Evolutionary conservation across 2,113 vertebrate species (phyloP).

Genomic region (Alaudala cheleensis): DNA sequence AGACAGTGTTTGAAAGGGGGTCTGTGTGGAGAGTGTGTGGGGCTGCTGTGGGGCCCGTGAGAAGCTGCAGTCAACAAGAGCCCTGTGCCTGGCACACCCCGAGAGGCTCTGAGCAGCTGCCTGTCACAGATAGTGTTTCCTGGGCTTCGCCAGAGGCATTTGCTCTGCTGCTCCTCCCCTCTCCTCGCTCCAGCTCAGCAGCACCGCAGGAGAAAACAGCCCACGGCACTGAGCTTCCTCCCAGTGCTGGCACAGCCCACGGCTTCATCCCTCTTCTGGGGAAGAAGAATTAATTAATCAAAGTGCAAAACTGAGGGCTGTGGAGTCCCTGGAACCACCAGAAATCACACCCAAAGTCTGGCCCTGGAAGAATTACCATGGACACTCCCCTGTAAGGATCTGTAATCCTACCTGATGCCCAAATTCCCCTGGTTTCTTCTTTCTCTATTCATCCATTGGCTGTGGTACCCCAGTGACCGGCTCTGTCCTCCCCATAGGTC

Average conservation of each 20-base stretch:
- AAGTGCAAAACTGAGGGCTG: neutral
- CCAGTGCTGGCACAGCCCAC: neutral
- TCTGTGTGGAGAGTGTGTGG: rapidly evolving
- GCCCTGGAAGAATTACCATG: no score
- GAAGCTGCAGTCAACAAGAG: neutral
- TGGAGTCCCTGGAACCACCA: no score
- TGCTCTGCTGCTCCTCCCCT: neutral
- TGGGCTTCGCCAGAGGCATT: neutral
- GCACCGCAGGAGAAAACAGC: rapidly evolving
- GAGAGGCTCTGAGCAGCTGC: neutral
- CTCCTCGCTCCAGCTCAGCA: rapidly evolving
- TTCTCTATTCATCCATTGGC: no score
- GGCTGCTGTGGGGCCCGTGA: neutral
- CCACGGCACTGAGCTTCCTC: neutral
- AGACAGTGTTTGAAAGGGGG: neutral
- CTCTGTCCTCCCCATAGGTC: no score
- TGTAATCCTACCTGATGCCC: no score
- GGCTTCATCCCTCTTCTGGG: rapidly evolving
- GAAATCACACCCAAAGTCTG: no score
- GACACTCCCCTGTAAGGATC: no score
- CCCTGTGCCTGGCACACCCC: neutral
- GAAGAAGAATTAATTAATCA: neutral
- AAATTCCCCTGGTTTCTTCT: no score
- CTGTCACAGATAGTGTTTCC: neutral
- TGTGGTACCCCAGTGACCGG: no score